Conservation (phyloP, 2,113 vertebrate genomes). For the Spea bombifrons region DNA sequence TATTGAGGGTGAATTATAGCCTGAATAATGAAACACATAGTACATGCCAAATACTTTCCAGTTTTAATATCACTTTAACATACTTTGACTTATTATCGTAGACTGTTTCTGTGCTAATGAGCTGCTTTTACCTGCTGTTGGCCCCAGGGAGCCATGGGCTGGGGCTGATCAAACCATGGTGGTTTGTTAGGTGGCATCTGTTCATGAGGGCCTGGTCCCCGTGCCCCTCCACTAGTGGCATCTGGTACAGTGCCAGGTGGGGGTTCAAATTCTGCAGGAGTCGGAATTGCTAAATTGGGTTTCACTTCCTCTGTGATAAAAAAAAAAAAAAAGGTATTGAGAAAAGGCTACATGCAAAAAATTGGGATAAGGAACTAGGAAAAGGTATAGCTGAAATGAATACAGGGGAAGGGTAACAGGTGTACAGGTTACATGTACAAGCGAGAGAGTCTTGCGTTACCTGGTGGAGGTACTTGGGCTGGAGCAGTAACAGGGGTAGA, state of each 20-base stretch:
- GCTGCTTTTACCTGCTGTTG: constrained; percentile 72
- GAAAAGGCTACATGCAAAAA: not conserved
- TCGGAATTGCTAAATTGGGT: constrained; percentile 74
- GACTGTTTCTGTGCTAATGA: not conserved
- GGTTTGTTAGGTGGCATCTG: constrained; percentile 81
- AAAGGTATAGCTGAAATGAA: too few species aligned
- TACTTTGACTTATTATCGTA: too few species aligned
- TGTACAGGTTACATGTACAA: not conserved
- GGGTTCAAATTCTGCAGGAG: constrained; percentile 79
- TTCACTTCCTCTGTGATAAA: constrained; percentile 76
- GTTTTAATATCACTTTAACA: too few species aligned
- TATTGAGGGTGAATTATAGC: too few species aligned
- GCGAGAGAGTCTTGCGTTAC: not conserved
- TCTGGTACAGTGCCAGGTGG: constrained; percentile 70
- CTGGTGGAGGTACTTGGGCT: constrained; percentile 53
- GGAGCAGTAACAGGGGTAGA: constrained; percentile 59
- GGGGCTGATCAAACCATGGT: constrained; percentile 89
- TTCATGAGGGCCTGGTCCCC: constrained; percentile 77
- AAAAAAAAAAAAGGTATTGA: not conserved
- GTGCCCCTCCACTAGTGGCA: constrained; percentile 64
- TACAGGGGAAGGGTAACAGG: not conserved
- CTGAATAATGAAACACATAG: too few species aligned
- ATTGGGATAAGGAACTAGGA: not conserved
- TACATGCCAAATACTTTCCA: too few species aligned
- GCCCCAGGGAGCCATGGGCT: constrained; percentile 82